Evolutionary conservation across 2,888 invertebrate genomes (phyloP), one percentile per base, ranked within the genome.

Genomic region (Drosophila yooni): DNA sequence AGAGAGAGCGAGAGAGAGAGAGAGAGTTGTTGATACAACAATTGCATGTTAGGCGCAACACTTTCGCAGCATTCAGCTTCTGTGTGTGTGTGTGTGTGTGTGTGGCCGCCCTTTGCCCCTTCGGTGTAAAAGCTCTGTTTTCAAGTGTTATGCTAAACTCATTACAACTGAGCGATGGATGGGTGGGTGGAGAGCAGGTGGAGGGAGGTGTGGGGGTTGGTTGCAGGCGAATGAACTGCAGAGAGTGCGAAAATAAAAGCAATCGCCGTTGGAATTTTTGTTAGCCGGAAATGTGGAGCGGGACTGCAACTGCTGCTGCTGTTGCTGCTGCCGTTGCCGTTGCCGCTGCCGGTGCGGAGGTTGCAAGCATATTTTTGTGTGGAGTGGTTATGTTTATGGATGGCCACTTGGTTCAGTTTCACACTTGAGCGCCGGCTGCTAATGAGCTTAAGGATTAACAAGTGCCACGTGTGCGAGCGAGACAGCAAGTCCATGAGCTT

Each of bases 391-490:
- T 86, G 79, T 70, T 75, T 74, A 70, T 81, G 80, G 83, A 81
- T 76, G 78, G 88, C 78, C 84, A 87, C 88, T 84, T 84, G 81
- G 78, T 76, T 84, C 82, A 84, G 84, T 84, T 84, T 84, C 87
- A 84, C 88, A 84, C 85, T 84, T 84, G 79, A 79, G 80, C 88
- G 76, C 74, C 81, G 60, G 70, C 84, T 82, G 82, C 84, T 84
- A 84, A 84, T 84, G 88, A 84, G 84, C 88, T 84, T 84, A 87
- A 87, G 88, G 84, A 87, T 84, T 83, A 83, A 61, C 57, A 33
- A 66, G 31, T 61, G 38, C 48, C 18, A 29, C 7, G 31, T 21
- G 46, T 31, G 36, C 40, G 36, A 48, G 52, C 27, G 33, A n/a
- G 38, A 31, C 10, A 46, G 33, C 31, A 27, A 36, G 27, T 51